Evolutionary conservation across 2,888 invertebrate species (phyloP).

Genomic region (Polyploca ridens): DNA sequence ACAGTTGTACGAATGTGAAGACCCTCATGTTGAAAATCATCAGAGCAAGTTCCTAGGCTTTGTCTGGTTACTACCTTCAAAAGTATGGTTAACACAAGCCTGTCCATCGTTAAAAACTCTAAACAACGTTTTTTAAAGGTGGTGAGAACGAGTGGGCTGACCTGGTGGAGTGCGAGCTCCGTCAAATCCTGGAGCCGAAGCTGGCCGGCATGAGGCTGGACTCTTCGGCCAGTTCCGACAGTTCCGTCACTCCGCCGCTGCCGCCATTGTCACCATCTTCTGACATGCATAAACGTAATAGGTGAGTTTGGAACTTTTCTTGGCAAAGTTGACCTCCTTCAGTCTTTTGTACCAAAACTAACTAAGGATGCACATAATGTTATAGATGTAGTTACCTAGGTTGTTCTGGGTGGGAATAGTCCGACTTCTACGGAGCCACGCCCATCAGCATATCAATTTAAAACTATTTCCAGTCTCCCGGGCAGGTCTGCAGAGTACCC

Average conservation of each 20-base stretch:
- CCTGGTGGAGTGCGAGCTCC: conserved; percentile 90
- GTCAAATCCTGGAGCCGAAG: conserved; percentile 91
- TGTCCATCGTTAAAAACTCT: no score
- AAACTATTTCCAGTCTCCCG: conserved; percentile 80
- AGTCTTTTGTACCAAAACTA: no score
- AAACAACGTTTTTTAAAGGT: conserved; percentile 38
- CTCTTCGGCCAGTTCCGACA: conserved; percentile 86
- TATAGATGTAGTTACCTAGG: no score
- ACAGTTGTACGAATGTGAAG: no score
- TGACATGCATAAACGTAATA: conserved; percentile 81
- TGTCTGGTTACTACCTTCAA: no score
- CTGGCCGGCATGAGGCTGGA: conserved; percentile 86
- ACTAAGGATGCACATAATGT: no score
- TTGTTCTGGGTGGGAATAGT: no score
- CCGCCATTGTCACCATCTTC: conserved; percentile 89
- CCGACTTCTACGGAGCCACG: no score
- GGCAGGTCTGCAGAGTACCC: conserved; percentile 81
- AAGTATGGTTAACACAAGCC: no score
- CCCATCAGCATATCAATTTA: neutral
- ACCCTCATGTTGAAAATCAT: no score
- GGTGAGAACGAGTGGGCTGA: conserved; percentile 93
- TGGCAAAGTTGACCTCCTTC: no score
- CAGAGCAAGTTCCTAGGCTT: no score
- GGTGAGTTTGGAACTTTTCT: conserved; percentile 44
- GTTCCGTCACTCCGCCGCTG: conserved; percentile 91